These are phyloP conservation scores for Brachionus rubens DNA, from an alignment of 1,140 invertebrate species.

Conservation along the genomic window DNA sequence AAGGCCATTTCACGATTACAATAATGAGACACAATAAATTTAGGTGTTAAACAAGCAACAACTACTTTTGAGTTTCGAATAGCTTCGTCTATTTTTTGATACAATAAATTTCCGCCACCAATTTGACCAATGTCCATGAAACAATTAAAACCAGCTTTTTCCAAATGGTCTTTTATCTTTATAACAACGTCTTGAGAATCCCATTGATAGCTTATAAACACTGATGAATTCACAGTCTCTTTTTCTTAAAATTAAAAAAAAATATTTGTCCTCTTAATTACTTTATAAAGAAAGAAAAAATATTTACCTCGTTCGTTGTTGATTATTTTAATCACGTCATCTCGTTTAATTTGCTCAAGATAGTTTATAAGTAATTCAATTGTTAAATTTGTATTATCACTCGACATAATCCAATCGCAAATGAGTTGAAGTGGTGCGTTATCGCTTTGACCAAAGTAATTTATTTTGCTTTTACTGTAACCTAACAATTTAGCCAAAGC, in stretches of 20 bases:
- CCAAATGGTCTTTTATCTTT: conserved; percentile 55
- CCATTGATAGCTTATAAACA: conserved; percentile 63
- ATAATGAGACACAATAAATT: conserved; percentile 59
- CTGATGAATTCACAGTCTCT: conserved; percentile 54
- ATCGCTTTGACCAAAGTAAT: conserved; percentile 57
- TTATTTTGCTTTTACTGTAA: conserved; percentile 58
- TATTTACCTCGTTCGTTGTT: conserved; percentile 54
- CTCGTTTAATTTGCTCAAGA: conserved; percentile 57
- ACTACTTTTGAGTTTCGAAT: conserved; percentile 57
- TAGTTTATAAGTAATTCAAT: conserved; percentile 60
- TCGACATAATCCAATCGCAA: conserved; percentile 61
- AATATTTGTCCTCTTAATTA: background rate
- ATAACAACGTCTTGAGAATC: conserved; percentile 58
- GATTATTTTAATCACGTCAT: conserved; percentile 60
- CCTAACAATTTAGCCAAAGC: conserved; percentile 58
- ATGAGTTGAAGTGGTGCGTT: conserved; percentile 60
- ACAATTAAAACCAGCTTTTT: conserved; percentile 59
- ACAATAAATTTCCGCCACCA: conserved; percentile 60
- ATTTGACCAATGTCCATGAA: conserved; percentile 63
- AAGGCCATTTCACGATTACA: conserved; percentile 61
- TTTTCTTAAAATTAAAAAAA: conserved; percentile 50
- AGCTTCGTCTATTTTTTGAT: conserved; percentile 61
- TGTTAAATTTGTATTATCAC: conserved; percentile 61
- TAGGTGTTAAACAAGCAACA: conserved; percentile 60
- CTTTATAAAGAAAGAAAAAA: background rate